A percentile compares a stretch with the other conserved stretches of the same genome.
Conservation (phyloP, 2,888 invertebrate species). For the Biston stratarius region DNA sequence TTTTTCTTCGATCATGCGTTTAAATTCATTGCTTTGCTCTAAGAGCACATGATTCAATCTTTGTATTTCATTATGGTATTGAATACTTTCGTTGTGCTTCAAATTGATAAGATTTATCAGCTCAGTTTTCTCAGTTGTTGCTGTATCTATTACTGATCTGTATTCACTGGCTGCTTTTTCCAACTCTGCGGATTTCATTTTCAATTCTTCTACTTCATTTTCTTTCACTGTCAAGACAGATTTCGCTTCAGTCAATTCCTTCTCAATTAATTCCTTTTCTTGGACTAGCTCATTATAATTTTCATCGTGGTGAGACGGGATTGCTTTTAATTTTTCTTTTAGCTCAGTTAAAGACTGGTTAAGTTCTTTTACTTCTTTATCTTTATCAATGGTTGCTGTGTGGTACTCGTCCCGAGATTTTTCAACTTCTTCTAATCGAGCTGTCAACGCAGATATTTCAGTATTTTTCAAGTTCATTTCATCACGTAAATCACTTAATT, state of each 20-base stretch:
- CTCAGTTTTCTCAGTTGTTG: slow-evolving; percentile 88
- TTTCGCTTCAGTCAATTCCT: slow-evolving; percentile 57
- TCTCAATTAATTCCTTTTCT: slow-evolving; percentile 67
- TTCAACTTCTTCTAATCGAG: slow-evolving; percentile 56
- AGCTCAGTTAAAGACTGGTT: slow-evolving; percentile 69
- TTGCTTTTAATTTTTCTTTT: slow-evolving; percentile 63
- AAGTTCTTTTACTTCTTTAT: slow-evolving; percentile 74
- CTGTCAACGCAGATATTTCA: slow-evolving; percentile 59
- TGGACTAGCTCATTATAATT: slow-evolving; percentile 63
- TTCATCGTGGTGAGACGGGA: slow-evolving; percentile 57
- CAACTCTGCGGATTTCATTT: slow-evolving; percentile 54
- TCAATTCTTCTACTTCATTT: slow-evolving; percentile 58
- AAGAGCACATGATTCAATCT: slow-evolving; percentile 88
- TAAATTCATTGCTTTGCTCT: slow-evolving; percentile 80
- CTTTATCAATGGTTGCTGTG: slow-evolving; percentile 59
- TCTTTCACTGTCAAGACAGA: slow-evolving; percentile 58
- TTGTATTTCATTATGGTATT: slow-evolving; percentile 95
- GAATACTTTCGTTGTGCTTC: slow-evolving; percentile 94
- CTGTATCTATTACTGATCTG: slow-evolving; percentile 62
- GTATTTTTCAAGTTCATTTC: slow-evolving; percentile 62
- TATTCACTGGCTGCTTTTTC: slow-evolving; percentile 65
- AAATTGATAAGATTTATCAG: slow-evolving; percentile 90
- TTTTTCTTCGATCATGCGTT: slow-evolving; percentile 67
- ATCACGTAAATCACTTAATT: slow-evolving; percentile 60
- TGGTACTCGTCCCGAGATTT: slow-evolving; percentile 54